These are phyloP conservation scores for Siniperca knerii DNA, from an alignment of 2,113 vertebrate genomes.

Conservation along the genomic window DNA sequence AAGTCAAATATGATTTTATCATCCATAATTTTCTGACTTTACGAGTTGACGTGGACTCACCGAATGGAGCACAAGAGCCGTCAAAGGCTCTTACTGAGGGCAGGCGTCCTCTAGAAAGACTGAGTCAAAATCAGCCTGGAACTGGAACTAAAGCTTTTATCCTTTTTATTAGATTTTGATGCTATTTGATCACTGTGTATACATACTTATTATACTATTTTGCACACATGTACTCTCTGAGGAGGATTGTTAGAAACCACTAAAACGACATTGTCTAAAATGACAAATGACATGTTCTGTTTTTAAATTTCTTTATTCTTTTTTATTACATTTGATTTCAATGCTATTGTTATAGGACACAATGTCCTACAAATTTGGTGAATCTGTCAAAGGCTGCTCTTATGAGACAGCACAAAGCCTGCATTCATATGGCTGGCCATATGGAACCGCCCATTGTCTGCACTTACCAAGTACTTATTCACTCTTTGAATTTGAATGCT, in stretches of 20 bases:
- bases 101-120: background rate
- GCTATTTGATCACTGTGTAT: constrained; percentile 23
- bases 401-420: background rate
- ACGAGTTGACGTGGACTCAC: background rate
- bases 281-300: background rate
- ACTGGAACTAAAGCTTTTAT: constrained; percentile 25
- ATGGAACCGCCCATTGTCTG: constrained; percentile 12
- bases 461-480: constrained; percentile 19
- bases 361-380: background rate
- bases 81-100: background rate
- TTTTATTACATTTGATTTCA: background rate
- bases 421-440: constrained; percentile 50
- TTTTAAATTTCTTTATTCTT: background rate
- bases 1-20: background rate
- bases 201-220: constrained; percentile 25
- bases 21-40: background rate
- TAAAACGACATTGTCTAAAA: constrained; percentile 16
- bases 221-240: constrained; percentile 45
- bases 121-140: background rate
- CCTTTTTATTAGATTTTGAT: constrained; percentile 10
- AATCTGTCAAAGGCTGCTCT: background rate
- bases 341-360: background rate
- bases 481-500: constrained; percentile 1
- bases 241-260: constrained; percentile 46
- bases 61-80: background rate